Percentiles rank a stretch among this genome's conserved stretches.
Evolutionary conservation across 2,797 vertebrate species (phyloP).

Genomic region (Channa striata): DNA sequence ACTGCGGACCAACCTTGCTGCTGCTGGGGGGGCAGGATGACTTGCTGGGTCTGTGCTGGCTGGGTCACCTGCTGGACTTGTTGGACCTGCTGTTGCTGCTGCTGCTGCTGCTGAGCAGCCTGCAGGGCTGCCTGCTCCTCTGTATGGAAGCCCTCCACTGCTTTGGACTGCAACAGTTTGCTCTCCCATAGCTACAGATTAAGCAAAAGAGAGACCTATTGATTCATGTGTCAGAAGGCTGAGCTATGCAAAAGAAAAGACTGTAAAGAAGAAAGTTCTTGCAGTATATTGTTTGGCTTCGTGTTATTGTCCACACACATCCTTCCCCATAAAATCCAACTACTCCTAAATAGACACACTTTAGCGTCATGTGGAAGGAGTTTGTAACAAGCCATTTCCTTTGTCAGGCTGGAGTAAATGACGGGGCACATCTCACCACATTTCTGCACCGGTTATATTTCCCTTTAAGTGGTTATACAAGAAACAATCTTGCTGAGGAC

Average conservation of each 20-base stretch:
- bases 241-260: not conserved
- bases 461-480: not conserved
- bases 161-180: slow-evolving; percentile 98
- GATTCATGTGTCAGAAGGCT: not conserved
- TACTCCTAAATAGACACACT: too few species aligned
- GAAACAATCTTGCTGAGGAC: not conserved
- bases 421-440: not conserved
- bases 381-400: not conserved
- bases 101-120: slow-evolving; percentile 88
- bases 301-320: not conserved
- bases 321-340: too few species aligned
- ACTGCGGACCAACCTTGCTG: slow-evolving; percentile 86
- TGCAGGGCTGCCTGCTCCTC: slow-evolving; percentile 95
- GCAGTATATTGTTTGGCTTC: not conserved
- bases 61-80: slow-evolving; percentile 82
- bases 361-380: not conserved
- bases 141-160: slow-evolving; percentile 97
- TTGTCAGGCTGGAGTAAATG: too few species aligned
- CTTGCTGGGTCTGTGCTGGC: slow-evolving; percentile 83
- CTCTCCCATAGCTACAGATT: slow-evolving; percentile 94
- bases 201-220: not conserved
- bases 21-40: slow-evolving; percentile 89
- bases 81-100: slow-evolving; percentile 72
- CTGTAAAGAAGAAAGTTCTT: not conserved
- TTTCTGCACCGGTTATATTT: not conserved